These are phyloP conservation scores for Anguilla japonica DNA, from an alignment of 2,113 vertebrate species.

Conservation along the genomic window DNA sequence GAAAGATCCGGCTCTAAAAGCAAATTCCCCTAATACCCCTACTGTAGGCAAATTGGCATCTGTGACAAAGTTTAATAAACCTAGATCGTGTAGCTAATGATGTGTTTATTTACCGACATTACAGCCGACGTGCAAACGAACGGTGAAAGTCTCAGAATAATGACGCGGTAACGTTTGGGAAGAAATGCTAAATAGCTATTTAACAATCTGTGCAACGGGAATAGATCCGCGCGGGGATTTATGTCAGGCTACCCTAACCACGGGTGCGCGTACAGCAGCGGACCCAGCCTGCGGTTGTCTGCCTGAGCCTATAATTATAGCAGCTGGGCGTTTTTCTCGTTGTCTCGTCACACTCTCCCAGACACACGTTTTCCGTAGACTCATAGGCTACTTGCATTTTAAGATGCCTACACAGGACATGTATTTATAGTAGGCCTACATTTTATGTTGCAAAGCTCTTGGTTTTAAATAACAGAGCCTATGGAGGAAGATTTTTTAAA, in stretches of 20 bases:
- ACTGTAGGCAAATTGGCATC: no score
- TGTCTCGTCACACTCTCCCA: not conserved
- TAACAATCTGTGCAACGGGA: not conserved
- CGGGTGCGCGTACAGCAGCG: not conserved
- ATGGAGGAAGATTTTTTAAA: not conserved
- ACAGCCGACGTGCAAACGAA: not conserved
- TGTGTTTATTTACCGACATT: no score
- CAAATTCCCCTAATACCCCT: not conserved
- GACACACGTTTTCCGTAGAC: not conserved
- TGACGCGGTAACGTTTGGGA: not conserved
- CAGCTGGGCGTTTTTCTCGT: not conserved
- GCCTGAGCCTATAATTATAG: constrained; percentile 6
- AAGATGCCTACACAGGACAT: not conserved
- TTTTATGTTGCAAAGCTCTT: not conserved
- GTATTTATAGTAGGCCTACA: not conserved
- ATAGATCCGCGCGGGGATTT: constrained; percentile 12
- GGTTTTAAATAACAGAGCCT: not conserved
- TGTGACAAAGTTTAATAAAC: no score
- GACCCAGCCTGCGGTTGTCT: constrained; percentile 10
- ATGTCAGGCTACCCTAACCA: constrained; percentile 12
- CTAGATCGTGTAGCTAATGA: no score
- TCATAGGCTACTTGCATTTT: not conserved
- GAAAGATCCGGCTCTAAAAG: not conserved
- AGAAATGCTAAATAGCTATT: not conserved
- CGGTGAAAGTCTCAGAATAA: not conserved